A percentile compares a stretch with the other conserved stretches of the same genome.
Conservation (phyloP, 2,113 vertebrate species). For the Camelus bactrianus region DNA sequence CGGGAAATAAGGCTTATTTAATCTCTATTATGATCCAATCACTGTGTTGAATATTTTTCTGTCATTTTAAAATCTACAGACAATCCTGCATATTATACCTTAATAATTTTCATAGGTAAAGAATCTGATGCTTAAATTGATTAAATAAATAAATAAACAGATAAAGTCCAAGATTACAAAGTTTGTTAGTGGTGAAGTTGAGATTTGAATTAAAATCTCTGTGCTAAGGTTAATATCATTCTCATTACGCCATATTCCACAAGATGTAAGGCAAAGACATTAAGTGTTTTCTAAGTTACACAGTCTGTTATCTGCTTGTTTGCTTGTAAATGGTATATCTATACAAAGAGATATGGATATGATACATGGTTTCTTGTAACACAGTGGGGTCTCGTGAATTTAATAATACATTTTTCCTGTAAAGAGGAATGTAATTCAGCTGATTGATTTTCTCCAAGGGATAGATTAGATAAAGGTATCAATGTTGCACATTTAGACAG, state of each 20-base stretch:
- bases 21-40: background rate
- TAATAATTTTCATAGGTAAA: background rate
- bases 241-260: background rate
- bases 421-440: slow-evolving; percentile 45
- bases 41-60: background rate
- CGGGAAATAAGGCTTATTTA: background rate
- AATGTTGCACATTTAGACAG: slow-evolving; percentile 42
- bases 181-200: background rate
- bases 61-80: background rate
- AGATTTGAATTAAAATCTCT: slow-evolving; percentile 2
- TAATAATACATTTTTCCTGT: slow-evolving; percentile 61
- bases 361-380: slow-evolving; percentile 59
- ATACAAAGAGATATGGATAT: background rate
- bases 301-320: background rate
- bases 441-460: slow-evolving; percentile 25
- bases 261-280: background rate
- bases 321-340: slow-evolving; percentile 20
- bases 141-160: background rate
- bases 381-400: slow-evolving; percentile 10
- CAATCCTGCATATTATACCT: background rate
- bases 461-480: slow-evolving; percentile 51
- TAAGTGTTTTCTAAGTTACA: background rate
- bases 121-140: background rate
- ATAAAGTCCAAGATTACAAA: background rate
- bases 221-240: background rate